These are phyloP conservation scores for Neocrepidodera transversa DNA, from an alignment of 2,888 invertebrate genomes.

Conservation along the genomic window DNA sequence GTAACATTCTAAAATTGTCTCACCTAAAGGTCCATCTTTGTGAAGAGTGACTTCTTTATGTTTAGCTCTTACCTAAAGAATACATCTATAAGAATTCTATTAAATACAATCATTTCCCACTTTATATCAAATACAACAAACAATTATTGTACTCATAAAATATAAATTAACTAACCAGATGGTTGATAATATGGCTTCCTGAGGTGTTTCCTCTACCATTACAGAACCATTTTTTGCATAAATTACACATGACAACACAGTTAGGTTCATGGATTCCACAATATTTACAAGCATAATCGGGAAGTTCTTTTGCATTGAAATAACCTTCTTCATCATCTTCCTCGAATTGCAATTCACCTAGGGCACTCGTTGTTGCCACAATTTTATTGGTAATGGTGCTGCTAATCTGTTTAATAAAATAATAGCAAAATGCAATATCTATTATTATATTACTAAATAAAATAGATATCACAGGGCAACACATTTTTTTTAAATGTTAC, in stretches of 20 bases:
- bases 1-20: conserved; percentile 97
- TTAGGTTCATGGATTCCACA: conserved; percentile 98
- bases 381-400: conserved; percentile 69
- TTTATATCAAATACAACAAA: too few species aligned
- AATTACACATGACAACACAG: conserved; percentile 97
- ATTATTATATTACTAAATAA: too few species aligned
- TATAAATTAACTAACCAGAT: conserved; percentile 74
- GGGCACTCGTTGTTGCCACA: conserved; percentile 71
- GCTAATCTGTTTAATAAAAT: conserved; percentile 59
- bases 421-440: too few species aligned
- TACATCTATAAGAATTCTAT: background rate
- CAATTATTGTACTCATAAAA: background rate
- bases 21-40: conserved; percentile 95
- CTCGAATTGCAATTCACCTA: conserved; percentile 92
- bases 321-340: conserved; percentile 94
- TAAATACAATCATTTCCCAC: too few species aligned
- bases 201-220: conserved; percentile 98
- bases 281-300: conserved; percentile 97
- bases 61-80: conserved; percentile 79
- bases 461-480: too few species aligned
- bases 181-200: conserved; percentile 98
- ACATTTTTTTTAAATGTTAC: too few species aligned
- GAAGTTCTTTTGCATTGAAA: conserved; percentile 85
- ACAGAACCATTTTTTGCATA: conserved; percentile 99
- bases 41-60: conserved; percentile 99